Evolutionary conservation across 2,113 vertebrate genomes (phyloP).

Genomic region (Anguilla japonica): DNA sequence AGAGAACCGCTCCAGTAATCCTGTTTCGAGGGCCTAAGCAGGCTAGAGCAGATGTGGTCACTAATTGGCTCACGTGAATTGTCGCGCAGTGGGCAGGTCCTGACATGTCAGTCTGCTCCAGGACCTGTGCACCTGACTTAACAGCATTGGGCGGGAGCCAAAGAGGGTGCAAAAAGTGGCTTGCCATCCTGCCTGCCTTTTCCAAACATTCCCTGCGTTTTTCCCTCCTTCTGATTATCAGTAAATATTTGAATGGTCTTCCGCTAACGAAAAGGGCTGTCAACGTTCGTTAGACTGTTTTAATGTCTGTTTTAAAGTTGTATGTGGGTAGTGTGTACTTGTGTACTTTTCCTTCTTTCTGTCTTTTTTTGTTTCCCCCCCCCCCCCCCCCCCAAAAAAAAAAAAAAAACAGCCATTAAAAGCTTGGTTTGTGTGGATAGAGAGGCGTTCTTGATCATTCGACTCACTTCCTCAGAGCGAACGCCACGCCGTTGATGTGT

Average conservation of each 20-base stretch:
- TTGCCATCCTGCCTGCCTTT: neutral
- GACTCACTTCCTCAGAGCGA: neutral
- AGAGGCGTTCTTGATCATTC: neutral
- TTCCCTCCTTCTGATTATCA: neutral
- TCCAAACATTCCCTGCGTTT: neutral
- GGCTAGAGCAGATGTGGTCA: neutral
- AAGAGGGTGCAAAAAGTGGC: neutral
- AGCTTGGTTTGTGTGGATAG: neutral
- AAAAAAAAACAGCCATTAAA: neutral
- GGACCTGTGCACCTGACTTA: neutral
- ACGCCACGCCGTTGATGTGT: neutral
- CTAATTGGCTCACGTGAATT: slow-evolving; percentile 1
- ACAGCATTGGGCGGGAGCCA: neutral
- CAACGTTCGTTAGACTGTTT: neutral
- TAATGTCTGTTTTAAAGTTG: too few relatives aligned
- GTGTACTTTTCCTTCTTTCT: too few relatives aligned
- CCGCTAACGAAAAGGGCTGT: neutral
- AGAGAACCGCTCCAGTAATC: neutral
- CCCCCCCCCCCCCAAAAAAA: too few relatives aligned
- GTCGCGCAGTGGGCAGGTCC: neutral
- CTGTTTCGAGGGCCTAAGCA: neutral
- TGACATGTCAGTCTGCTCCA: neutral
- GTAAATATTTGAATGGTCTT: neutral
- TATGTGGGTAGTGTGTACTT: neutral
- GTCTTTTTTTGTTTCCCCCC: neutral